Base-by-base conservation (phyloP, 1,140 invertebrate genomes). In the Heliconius nattereri region DNA sequence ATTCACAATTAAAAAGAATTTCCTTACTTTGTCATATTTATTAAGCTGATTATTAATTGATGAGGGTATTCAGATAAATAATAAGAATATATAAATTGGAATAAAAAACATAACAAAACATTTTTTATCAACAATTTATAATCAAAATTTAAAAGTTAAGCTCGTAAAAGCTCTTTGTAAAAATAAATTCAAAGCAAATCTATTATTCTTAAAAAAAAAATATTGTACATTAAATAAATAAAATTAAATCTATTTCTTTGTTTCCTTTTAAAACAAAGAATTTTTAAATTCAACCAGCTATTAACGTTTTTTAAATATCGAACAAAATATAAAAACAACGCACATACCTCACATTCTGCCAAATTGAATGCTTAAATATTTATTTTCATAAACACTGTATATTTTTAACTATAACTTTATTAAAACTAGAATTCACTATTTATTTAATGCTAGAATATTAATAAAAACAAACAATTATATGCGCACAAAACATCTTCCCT, bases 401-500 rank as follows among this genome's bases (percentile, higher is more conserved):
- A 66, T 23, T 66, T 66, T 52, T 23, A 66, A 29, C 26, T 66
- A 16, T 66, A 66, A 66, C 60, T 72, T 37, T 20, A 72, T 40
- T 72, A 72, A 72, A 29, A 72, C 16, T 20, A 72, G 5, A 40
- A 19, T 37, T 72, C 71, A 72, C 71, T 72, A 72, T 72, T 40
- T 72, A 37, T 40, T 66, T 66, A 16, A 66, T 37, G 19, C 70
- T 70, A 26, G 49, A 72, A 78, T 73, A 29, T 78, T 73, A 78
- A 78, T 70, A 78, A 78, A 71, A 75, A 78, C 54, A 78, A 73
- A 78, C 77, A 78, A 78, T 78, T 73, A 73, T 32, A 20, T 40
- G 54, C 76, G 73, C 76, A 74, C 75, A 78, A 78, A 81, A 78
- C 76, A 81, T 74, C 45, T 75, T 76, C 70, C 49, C 72, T 75